Evolutionary conservation across 1,140 invertebrate genomes (phyloP), one percentile per base, ranked within the genome.

Genomic region (Stegodyphus dumicola): DNA sequence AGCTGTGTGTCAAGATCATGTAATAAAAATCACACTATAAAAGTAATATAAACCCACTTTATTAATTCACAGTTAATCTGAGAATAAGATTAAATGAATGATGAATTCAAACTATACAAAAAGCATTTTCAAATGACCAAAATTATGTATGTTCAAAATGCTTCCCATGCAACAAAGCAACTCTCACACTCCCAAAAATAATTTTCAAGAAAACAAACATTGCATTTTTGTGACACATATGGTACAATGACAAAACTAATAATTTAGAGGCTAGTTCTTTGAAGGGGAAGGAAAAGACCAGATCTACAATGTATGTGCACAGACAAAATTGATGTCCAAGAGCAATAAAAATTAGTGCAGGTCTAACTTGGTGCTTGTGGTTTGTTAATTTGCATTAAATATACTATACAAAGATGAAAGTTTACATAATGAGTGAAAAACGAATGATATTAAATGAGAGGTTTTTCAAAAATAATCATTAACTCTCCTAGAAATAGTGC

Each of bases 31-130:
- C 33, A 33, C 33, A 33, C 33, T 33, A 33, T 33, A 33, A 33
- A 33, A 33, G 33, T 33, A 33, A 81, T 81, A 81, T 81, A 81
- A 81, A 81, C 78, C 78, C 78, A 81, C 73, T 81, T 81, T 81
- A 81, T 81, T 81, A 81, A 73, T 81, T 81, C 78, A 81, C 78
- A 81, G 78, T 81, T 81, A 81, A 73, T 81, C 78, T 81, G 78
- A 81, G 78, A 81, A 81, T 71, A 79, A 54, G 65, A 81, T 81
- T 81, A 81, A 81, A 81, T 81, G 78, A 81, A 64, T 79, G 69
- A 81, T 81, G 78, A 81, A 81, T 73, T 64, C 78, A 81, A 81
- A 81, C 78, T 81, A 81, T 81, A 81, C 78, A 81, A 81, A 74
- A 81, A 81, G 78, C 78, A 73, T 49, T 81, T 81, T 70, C 33